Evolutionary conservation across 2,797 vertebrate species (phyloP).

Genomic region (Sebastes aleutianus): DNA sequence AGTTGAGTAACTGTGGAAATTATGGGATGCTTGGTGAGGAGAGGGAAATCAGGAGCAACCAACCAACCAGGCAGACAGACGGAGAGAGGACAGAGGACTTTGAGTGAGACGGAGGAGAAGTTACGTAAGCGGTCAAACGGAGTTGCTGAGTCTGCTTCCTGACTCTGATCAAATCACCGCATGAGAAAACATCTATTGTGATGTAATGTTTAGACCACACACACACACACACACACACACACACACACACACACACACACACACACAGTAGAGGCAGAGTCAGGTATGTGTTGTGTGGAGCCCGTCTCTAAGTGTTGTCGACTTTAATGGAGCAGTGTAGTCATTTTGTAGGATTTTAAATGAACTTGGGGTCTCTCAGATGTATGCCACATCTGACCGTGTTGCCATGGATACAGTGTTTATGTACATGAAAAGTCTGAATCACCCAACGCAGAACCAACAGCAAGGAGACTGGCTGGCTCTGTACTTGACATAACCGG

Average conservation of each 20-base stretch:
- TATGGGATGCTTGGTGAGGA: slow-evolving; percentile 45
- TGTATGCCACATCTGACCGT: not conserved
- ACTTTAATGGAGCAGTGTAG: not conserved
- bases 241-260: not conserved
- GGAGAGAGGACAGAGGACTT: not conserved
- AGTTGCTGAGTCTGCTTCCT: slow-evolving; percentile 29
- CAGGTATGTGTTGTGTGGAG: not conserved
- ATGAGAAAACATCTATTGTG: slow-evolving; percentile 14
- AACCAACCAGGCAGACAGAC: slow-evolving; percentile 17
- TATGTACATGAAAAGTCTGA: not conserved
- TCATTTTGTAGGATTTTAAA: not conserved
- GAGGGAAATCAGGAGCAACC: slow-evolving; percentile 20
- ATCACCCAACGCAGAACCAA: not conserved
- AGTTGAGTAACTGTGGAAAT: slow-evolving; percentile 62
- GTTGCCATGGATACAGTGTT: slow-evolving; percentile 23
- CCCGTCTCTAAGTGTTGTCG: not conserved
- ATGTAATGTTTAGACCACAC: not conserved
- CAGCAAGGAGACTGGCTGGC: not conserved
- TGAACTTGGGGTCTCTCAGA: not conserved
- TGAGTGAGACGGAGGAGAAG: slow-evolving; percentile 14
- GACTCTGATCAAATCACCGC: slow-evolving; percentile 6
- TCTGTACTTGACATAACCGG: not conserved
- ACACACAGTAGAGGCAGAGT: not conserved
- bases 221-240: not conserved
- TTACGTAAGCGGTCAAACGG: slow-evolving; percentile 50